Base-by-base conservation (phyloP, 2,797 vertebrate genomes). In the Galagoides demidoff region DNA sequence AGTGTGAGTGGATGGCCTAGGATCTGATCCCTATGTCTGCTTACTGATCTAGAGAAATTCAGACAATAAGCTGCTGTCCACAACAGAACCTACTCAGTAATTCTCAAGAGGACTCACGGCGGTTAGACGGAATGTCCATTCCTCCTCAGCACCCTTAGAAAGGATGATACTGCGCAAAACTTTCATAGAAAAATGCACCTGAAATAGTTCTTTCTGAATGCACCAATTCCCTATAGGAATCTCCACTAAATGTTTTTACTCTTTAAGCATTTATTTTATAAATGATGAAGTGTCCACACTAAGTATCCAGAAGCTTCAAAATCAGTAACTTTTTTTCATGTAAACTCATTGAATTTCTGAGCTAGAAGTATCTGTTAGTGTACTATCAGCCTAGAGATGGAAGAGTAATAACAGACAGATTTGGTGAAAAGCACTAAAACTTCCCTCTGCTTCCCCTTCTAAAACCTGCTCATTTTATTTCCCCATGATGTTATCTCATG, bases 291-390 rank as follows among this genome's bases (percentile, higher is more conserved):
- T 57, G 5, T 71, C 17, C 13, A 73, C 64, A 25, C 45, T 78
- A 92, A 90, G 49, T 66, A 76, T 92, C 39, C 70, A 2, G 17
- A 84, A 5, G 19, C 76, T 95, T 90, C 76, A 94, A 96, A 96
- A 90, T 52, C 29, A 81, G 89, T 85, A 76, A 86, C 83, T 85
- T 79, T 90, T 91, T 89, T 63, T 55, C 16, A 92, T 66, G 29
- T 91, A 70, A 92, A 83, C 37, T 88, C 29, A n/a, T 73, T 71
- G 89, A 79, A 93, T 92, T 86, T 96, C 82, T 90, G 74, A 86
- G 66, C 16, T 87, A 71, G 71, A 85, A 94, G 59, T 92, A 89
- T 90, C 49, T n/a, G 81, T 91, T 73, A 86, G 57, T 61, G 37
- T 85, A 57, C 74, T 86, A 12, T 79, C n/a, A 37, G 52, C 90